Conservation (phyloP, 2,113 vertebrate species). For the Etheostoma spectabile region DNA sequence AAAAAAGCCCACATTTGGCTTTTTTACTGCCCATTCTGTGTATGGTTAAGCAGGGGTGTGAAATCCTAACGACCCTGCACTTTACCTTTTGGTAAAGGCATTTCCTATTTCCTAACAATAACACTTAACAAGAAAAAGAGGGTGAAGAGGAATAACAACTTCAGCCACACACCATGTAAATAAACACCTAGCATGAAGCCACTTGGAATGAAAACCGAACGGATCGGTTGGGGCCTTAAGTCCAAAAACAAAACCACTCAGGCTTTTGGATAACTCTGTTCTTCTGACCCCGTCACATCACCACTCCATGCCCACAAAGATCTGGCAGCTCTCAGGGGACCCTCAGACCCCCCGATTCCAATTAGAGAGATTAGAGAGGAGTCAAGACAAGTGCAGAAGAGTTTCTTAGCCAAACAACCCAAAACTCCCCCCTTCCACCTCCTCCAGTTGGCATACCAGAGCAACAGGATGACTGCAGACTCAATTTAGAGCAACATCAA, state of each 20-base stretch:
- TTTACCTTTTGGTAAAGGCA: slow-evolving; percentile 34
- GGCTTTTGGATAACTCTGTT: slow-evolving; percentile 7
- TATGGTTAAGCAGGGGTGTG: slow-evolving; percentile 24
- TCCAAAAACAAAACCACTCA: slow-evolving; percentile 7
- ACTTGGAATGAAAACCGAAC: not conserved
- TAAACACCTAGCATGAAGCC: slow-evolving; percentile 22
- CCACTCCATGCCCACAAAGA: slow-evolving; percentile 56
- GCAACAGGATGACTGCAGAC: slow-evolving; percentile 55
- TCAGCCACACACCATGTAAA: slow-evolving; percentile 18
- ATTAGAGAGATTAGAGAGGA: slow-evolving; percentile 75
- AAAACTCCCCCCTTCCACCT: slow-evolving; percentile 5
- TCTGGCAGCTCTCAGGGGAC: slow-evolving; percentile 63
- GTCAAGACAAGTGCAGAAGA: slow-evolving; percentile 69
- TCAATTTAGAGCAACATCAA: slow-evolving; percentile 61
- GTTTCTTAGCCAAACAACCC: slow-evolving; percentile 51
- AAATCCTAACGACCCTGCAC: slow-evolving; percentile 16
- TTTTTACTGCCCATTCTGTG: slow-evolving; percentile 25
- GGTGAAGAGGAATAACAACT: slow-evolving; percentile 29
- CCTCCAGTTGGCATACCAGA: slow-evolving; percentile 70
- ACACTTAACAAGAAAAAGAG: not conserved
- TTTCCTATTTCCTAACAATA: slow-evolving; percentile 48
- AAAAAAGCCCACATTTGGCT: slow-evolving; percentile 4
- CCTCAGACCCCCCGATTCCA: slow-evolving; percentile 50
- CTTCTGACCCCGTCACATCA: slow-evolving; percentile 63
- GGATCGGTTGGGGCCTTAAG: not conserved